Evolutionary conservation across 1,140 invertebrate genomes (phyloP), one percentile per base, ranked within the genome.

Genomic region (Spodoptera frugiperda): DNA sequence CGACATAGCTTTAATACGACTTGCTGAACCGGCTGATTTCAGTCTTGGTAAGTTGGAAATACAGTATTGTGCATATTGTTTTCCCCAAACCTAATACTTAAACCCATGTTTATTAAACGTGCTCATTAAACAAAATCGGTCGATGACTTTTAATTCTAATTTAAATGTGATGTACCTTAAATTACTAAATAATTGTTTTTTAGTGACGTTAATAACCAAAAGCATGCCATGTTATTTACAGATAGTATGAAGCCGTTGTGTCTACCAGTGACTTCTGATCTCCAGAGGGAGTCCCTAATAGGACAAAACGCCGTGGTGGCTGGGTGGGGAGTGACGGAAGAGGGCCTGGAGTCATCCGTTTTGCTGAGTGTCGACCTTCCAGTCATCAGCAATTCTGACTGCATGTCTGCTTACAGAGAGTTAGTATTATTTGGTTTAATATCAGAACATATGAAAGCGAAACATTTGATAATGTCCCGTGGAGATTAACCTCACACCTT

Each of bases 1-100:
- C 81, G 96, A 97, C 79, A 96, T 97, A 65, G 96, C 95, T 1
- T 83, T 97, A 2, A 90, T 97, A 53, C 93, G 96, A 82, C 86
- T 96, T 0, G 82, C 90, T 0, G 74, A 84, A 59, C 87, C 94
- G 3, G 94, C 95, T 1, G 91, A 95, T 78, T 95, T 96, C 78
- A 78, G 84, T n/a, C 78, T 83, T 81, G 84, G 92, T 94, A 77
- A 77, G 86, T 82, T 72, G n/a, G 0, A 15, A 8, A n/a, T 72
- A 14, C 15, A 48, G 11, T 33, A 59, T 33, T 55, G 1, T 71
- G 10, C 10, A 12, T n/a, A 48, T 33, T 51, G 25, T n/a, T 25
- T 39, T 77, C 65, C 17, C 14, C 44, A 48, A 48, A 46, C 25
- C 12, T 49, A n/a, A n/a, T n/a, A n/a, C n/a, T n/a, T n/a, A n/a